Conservation (phyloP, 2,113 vertebrate species). For the Otolemur garnettii region DNA sequence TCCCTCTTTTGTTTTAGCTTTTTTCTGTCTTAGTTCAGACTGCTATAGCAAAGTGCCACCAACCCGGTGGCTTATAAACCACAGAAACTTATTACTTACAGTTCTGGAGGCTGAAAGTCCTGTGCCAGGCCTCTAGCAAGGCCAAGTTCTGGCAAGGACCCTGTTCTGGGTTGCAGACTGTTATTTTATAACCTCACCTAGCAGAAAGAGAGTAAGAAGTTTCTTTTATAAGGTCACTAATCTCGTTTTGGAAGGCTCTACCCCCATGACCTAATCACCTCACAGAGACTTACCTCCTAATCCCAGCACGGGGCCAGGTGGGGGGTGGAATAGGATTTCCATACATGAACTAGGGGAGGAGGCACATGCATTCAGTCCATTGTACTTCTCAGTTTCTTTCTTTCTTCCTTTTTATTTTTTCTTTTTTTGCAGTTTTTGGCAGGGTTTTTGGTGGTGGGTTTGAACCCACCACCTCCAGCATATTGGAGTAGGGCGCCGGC, state of each 20-base stretch:
- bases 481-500: no score
- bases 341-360: accelerated
- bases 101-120: neutral
- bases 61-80: neutral
- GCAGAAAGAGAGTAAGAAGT: neutral
- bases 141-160: neutral
- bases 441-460: no score
- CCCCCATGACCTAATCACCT: neutral
- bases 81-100: neutral
- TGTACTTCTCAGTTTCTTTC: neutral
- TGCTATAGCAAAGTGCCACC: neutral
- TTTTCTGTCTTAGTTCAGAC: neutral
- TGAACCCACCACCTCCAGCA: no score
- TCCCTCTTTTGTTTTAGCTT: neutral
- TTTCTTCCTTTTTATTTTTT: neutral
- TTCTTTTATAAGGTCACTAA: neutral
- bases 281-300: neutral
- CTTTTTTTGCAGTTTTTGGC: no score
- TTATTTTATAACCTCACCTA: neutral
- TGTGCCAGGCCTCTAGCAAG: neutral
- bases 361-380: neutral
- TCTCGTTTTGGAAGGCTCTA: neutral
- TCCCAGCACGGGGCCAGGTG: neutral
- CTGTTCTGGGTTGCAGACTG: no score
- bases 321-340: neutral